These are phyloP conservation scores for Brachyhypopomus occidentalis DNA, from an alignment of 2,113 vertebrate genomes.

Conservation along the genomic window DNA sequence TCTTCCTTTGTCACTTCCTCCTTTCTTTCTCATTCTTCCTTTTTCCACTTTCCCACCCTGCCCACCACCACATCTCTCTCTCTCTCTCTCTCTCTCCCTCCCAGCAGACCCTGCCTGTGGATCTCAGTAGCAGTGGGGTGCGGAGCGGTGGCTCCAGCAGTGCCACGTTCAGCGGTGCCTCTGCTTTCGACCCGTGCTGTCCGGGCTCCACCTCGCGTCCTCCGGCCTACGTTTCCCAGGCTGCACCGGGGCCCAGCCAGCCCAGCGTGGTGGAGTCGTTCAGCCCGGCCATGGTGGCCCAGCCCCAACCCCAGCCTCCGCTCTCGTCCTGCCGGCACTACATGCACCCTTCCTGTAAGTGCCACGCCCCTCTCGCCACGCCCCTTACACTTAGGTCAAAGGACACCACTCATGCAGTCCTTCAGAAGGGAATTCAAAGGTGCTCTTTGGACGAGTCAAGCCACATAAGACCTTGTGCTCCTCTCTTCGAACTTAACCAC, in stretches of 20 bases:
- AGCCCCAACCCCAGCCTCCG: slow-evolving; percentile 84
- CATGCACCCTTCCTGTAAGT: slow-evolving; percentile 92
- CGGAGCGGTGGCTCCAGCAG: slow-evolving; percentile 80
- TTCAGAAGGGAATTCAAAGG: too few relatives aligned
- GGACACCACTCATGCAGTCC: too few relatives aligned
- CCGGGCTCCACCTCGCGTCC: slow-evolving; percentile 90
- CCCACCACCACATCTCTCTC: neutral
- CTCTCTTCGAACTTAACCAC: too few relatives aligned
- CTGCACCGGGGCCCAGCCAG: slow-evolving; percentile 85
- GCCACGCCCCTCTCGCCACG: too few relatives aligned
- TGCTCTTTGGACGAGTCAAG: too few relatives aligned
- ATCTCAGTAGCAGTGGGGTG: slow-evolving; percentile 90
- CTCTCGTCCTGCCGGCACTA: slow-evolving; percentile 94
- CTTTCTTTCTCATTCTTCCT: neutral
- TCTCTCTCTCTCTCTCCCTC: slow-evolving; percentile 35
- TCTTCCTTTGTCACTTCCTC: neutral
- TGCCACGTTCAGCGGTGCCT: slow-evolving; percentile 84
- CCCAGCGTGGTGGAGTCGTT: slow-evolving; percentile 84
- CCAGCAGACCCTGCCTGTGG: slow-evolving; percentile 94
- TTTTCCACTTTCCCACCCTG: too few relatives aligned
- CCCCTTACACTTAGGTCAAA: too few relatives aligned
- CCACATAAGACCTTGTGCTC: too few relatives aligned
- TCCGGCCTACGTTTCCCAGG: slow-evolving; percentile 85
- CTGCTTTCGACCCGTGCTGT: slow-evolving; percentile 97
- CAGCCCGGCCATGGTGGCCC: slow-evolving; percentile 83